Evolutionary conservation across 2,113 vertebrate genomes (phyloP).

Genomic region (Sarotherodon lohbergeri): DNA sequence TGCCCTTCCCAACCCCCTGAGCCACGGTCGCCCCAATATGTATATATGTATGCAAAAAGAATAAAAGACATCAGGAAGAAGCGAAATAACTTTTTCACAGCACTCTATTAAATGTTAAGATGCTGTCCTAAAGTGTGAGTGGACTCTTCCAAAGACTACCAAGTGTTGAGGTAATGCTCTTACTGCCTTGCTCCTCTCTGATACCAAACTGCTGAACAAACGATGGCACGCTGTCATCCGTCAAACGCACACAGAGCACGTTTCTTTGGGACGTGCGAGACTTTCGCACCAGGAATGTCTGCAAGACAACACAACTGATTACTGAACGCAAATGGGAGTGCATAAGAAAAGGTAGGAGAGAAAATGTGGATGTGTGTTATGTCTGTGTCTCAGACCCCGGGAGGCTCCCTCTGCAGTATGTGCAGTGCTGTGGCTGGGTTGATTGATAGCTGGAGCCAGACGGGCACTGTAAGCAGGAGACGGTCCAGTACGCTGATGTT

Average conservation of each 20-base stretch:
- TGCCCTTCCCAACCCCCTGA: too few species aligned
- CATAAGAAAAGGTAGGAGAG: neutral
- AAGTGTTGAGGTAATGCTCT: neutral
- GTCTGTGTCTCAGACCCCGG: constrained; percentile 73
- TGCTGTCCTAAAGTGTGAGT: neutral
- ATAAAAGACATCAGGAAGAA: neutral
- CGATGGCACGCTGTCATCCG: constrained; percentile 78
- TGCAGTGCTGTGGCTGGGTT: constrained; percentile 84
- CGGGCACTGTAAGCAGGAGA: constrained; percentile 81
- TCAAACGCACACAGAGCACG: constrained; percentile 81
- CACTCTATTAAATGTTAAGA: neutral
- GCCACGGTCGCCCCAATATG: too few species aligned
- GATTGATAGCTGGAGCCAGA: constrained; percentile 86
- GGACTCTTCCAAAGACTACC: neutral
- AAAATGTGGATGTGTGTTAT: neutral
- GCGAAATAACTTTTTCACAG: neutral
- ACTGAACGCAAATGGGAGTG: neutral
- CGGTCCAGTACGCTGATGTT: constrained; percentile 82
- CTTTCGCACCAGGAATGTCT: constrained; percentile 86
- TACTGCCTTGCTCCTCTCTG: constrained; percentile 74
- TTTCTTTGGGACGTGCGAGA: constrained; percentile 81
- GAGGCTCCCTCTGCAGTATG: constrained; percentile 81
- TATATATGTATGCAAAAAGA: neutral
- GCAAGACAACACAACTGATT: neutral
- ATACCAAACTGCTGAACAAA: constrained; percentile 84